These are phyloP conservation scores for Charadrius vociferus DNA, from an alignment of 2,113 vertebrate species.

Conservation along the genomic window DNA sequence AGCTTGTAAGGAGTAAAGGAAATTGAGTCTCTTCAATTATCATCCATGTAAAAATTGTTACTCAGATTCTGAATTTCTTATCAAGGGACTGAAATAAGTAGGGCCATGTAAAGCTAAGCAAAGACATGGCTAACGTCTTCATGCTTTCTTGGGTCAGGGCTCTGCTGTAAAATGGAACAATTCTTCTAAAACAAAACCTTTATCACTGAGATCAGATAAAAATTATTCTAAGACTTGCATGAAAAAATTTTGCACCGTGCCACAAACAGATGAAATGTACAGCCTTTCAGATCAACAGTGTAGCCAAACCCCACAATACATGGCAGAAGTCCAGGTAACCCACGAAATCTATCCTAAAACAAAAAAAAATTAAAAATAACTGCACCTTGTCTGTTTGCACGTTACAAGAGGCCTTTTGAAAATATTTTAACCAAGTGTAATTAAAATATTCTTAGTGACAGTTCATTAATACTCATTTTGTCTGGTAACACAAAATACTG, in stretches of 20 bases:
- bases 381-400: not conserved
- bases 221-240: not conserved
- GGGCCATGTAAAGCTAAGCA: not conserved
- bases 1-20: not conserved
- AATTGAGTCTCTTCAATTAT: not conserved
- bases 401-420: not conserved
- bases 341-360: not conserved
- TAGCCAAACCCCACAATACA: not conserved
- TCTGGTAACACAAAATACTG: not conserved
- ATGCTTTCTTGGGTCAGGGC: not conserved
- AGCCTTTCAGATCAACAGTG: not conserved
- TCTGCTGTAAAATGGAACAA: not conserved
- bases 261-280: not conserved
- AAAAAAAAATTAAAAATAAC: not conserved
- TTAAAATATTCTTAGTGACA: not conserved
- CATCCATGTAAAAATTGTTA: not conserved
- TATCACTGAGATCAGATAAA: not conserved
- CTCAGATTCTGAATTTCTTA: not conserved
- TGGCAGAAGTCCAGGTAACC: not conserved
- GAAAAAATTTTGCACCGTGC: not conserved
- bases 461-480: not conserved
- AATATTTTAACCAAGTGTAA: not conserved
- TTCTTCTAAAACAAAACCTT: not conserved
- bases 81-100: not conserved
- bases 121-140: not conserved